These are phyloP conservation scores for Abrostola triplasia DNA, from an alignment of 2,888 invertebrate species.

Conservation along the genomic window DNA sequence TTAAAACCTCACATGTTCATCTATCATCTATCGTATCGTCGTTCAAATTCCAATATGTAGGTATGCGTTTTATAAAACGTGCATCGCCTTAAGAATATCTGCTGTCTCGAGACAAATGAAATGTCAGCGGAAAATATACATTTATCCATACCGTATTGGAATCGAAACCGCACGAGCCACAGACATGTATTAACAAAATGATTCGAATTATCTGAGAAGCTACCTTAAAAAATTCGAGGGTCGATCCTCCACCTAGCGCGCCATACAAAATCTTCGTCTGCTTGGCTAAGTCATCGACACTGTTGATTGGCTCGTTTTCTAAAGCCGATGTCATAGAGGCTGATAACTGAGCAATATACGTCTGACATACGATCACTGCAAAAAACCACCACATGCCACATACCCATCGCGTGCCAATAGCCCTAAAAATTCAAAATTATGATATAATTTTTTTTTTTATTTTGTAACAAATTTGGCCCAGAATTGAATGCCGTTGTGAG, in stretches of 20 bases:
- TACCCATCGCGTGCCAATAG: constrained; percentile 95
- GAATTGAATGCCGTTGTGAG: too few relatives aligned
- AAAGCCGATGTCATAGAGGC: constrained; percentile 96
- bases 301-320: constrained; percentile 95
- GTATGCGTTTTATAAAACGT: too few relatives aligned
- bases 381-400: constrained; percentile 98
- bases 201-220: background rate
- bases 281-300: constrained; percentile 96
- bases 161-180: background rate
- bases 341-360: constrained; percentile 97
- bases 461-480: too few relatives aligned
- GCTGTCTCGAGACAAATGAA: too few relatives aligned
- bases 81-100: too few relatives aligned
- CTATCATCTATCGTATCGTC: too few relatives aligned
- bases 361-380: constrained; percentile 96
- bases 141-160: too few relatives aligned
- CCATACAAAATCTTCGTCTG: constrained; percentile 98
- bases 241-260: constrained; percentile 94
- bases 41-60: too few relatives aligned
- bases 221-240: constrained; percentile 94
- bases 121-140: too few relatives aligned
- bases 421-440: constrained; percentile 87
- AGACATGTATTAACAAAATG: background rate
- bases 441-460: background rate
- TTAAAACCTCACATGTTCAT: too few relatives aligned